phyloP scores from a whole-genome alignment of 2,113 vertebrate genomes.

The Phalacrocorax brasilianus region DNA sequence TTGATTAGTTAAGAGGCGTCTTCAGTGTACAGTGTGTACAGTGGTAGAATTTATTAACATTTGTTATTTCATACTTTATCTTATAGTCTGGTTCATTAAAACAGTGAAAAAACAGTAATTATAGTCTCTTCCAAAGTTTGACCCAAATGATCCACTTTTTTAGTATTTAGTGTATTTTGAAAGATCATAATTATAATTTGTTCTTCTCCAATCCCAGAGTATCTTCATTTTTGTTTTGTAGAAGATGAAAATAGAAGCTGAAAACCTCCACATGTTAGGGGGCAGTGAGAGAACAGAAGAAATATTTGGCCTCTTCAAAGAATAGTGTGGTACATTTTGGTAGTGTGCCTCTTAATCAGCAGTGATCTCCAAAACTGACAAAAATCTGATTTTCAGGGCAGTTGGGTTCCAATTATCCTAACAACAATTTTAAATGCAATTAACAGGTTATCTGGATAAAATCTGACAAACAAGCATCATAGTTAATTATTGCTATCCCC shows the following conservation, averaged over 20 bases:
- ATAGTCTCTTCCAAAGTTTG: not conserved
- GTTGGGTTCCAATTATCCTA: not conserved
- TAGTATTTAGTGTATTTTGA: not conserved
- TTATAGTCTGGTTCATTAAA: not conserved
- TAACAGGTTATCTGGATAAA: not conserved
- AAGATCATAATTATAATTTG: not conserved
- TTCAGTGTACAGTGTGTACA: not conserved
- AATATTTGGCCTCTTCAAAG: not conserved
- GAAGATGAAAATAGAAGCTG: not conserved
- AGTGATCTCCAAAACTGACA: not conserved
- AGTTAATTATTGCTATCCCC: not conserved
- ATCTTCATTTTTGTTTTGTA: not conserved
- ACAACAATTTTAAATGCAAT: not conserved
- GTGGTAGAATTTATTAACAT: not conserved
- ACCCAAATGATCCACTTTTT: not conserved
- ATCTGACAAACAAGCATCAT: not conserved
- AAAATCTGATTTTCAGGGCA: not conserved
- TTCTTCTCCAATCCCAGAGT: not conserved
- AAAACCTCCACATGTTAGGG: not conserved
- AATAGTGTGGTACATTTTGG: not conserved
- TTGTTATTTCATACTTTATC: not conserved
- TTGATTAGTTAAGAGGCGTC: not conserved
- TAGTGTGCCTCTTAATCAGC: not conserved
- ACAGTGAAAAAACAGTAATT: not conserved
- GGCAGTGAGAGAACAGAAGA: not conserved